Evolutionary conservation across 2,797 vertebrate species (phyloP), one percentile per base, ranked within the genome.

Genomic region (Rhincodon typus): DNA sequence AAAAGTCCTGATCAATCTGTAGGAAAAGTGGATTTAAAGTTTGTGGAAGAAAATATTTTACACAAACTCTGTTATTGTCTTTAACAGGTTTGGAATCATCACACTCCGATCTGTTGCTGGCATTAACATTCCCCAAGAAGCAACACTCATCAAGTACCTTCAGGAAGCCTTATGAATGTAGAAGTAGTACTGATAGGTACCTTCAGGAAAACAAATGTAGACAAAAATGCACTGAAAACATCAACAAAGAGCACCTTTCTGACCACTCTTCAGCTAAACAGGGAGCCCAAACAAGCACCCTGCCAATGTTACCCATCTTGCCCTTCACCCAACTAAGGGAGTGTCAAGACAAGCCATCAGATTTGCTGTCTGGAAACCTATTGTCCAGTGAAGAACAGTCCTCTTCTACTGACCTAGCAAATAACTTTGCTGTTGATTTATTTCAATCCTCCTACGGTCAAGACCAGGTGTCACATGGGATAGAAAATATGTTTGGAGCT

Each of bases 111-210:
- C 96, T 96, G 25, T 79, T 97, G 53, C 96, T 97, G 96, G 96
- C 96, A 0, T 95, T 97, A 62, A 96, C 97, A 95, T 96, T 97
- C 82, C 97, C 97, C 72, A 97, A 96, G 46, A 91, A 96, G 79
- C 93, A 94, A 27, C 12, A 50, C 23, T 94, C 93, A 30, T 10
- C 8, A 50, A 69, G 21, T 46, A 7, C 5, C 23, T 66, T 42
- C 66, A 94, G n/a, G 17, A 69, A 94, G 25, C 25, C n/a, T 70
- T 21, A 42, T 94, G 38, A 70, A 25, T 42, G n/a, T 70, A 70
- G 91, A 70, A 70, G 66, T 5, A 23, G n/a, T 21, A 19, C 62
- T 25, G 50, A n/a, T 19, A 34, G 53, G 62, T 66, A n/a, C 27
- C 17, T n/a, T 27, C 57, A 66, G 53, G 30, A 94, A 69, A 70